Evolutionary conservation across 2,888 invertebrate genomes (phyloP), one percentile per base, ranked within the genome.

Genomic region (Calameuta idolon): DNA sequence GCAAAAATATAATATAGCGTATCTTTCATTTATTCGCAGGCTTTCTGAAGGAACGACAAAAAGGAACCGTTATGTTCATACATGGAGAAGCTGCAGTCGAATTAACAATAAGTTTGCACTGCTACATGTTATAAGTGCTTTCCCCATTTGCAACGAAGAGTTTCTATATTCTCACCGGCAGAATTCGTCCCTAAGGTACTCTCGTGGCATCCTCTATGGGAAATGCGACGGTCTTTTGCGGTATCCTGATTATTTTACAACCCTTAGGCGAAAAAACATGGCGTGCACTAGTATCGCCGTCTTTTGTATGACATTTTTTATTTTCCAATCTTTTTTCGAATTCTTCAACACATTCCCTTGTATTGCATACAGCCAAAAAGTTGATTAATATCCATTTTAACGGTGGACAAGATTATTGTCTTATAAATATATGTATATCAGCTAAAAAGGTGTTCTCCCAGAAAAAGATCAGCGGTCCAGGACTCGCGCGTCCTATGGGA

Each of bases 1-100:
- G 86, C 81, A 87, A 88, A 88, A 89, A 88, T 89, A 88, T 82
- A 85, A 85, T 85, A 81, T 83, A 84, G 79, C 75, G 37, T 76
- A 78, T 81, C 83, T 84, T 82, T 81, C 80, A 75, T 68, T 30
- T 33, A 73, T 68, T 77, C 74, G 74, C 40, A 78, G 3, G 30
- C 69, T 30, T 37, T 73, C 35, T 83, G 77, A 81, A 88, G 86
- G 85, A 88, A 87, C 88, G 83, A 86, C 77, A 79, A 85, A 74
- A 34, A 86, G 88, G 86, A 83, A 87, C 85, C 82, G 79, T 79
- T 85, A 80, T 81, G 23, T 55, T 23, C 2, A 15, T 55, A 55
- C 9, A 55, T 23, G 23, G 15, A 55, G 55, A 55, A 55, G 2
- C 23, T 55, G 55, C 55, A 23, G 2, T 55, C 78, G 80, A 79